Evolutionary conservation across 2,888 invertebrate genomes (phyloP).

Genomic region (Drosophila imparisetae): DNA sequence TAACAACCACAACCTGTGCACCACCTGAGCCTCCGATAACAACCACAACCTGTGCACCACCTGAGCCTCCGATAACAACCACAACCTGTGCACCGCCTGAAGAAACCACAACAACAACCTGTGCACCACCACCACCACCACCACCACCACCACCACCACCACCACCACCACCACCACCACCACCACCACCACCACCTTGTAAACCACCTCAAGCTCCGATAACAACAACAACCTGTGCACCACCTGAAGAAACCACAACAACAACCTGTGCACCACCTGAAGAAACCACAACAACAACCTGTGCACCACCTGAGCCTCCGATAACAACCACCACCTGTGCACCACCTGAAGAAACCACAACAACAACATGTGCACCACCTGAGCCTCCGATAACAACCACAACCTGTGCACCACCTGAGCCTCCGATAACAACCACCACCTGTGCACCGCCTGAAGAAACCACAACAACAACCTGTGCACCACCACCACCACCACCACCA

Average conservation of each 20-base stretch:
- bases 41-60: neutral
- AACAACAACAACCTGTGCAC: neutral
- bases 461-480: too few species aligned
- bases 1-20: neutral
- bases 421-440: neutral
- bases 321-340: too few species aligned
- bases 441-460: too few species aligned
- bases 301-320: neutral
- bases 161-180: too few species aligned
- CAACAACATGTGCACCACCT: neutral
- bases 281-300: neutral
- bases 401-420: neutral
- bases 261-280: neutral
- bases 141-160: too few species aligned
- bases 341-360: slow-evolving; percentile 8
- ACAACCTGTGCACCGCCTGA: too few species aligned
- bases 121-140: neutral
- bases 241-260: neutral
- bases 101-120: neutral
- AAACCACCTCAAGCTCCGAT: too few species aligned
- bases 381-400: neutral
- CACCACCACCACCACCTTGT: neutral
- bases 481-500: neutral
- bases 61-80: too few species aligned
- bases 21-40: neutral